Conservation (phyloP, 2,888 invertebrate species). For the Cyaniris semiargus region DNA sequence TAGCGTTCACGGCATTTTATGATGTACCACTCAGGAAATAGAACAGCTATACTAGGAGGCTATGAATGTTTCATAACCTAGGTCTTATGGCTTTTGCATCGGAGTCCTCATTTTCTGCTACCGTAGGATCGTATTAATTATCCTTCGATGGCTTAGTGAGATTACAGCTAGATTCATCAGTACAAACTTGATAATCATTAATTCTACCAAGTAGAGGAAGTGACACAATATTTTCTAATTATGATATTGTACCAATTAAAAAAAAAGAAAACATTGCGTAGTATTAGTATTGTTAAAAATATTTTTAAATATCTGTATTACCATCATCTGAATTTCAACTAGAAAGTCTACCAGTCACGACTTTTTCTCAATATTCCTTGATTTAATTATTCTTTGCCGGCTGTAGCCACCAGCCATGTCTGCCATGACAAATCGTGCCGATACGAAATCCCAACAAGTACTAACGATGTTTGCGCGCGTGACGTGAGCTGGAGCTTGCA, state of each 20-base stretch:
- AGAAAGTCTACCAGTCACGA: neutral
- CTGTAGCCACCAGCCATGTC: neutral
- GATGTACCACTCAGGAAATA: conserved; percentile 46
- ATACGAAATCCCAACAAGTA: conserved; percentile 32
- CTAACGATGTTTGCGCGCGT: conserved; percentile 40
- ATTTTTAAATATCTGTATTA: neutral
- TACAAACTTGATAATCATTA: neutral
- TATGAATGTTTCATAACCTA: conserved; percentile 14
- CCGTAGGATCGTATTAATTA: neutral
- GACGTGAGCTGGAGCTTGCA: conserved; percentile 31
- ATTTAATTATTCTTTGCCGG: neutral
- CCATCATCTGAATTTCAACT: neutral
- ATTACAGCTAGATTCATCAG: neutral
- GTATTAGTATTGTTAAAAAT: neutral
- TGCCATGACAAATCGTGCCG: conserved; percentile 18
- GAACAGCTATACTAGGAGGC: conserved; percentile 34
- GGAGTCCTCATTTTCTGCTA: conserved; percentile 1
- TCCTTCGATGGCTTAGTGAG: neutral
- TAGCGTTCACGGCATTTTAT: conserved; percentile 54
- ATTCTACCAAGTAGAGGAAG: too few species aligned
- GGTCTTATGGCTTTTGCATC: neutral
- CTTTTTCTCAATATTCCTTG: neutral
- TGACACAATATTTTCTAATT: too few species aligned
- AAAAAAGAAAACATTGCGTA: too few species aligned
- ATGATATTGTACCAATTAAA: too few species aligned